These are phyloP conservation scores for Himalopsyche kuldschensis DNA, from an alignment of 2,888 invertebrate species.

Conservation along the genomic window DNA sequence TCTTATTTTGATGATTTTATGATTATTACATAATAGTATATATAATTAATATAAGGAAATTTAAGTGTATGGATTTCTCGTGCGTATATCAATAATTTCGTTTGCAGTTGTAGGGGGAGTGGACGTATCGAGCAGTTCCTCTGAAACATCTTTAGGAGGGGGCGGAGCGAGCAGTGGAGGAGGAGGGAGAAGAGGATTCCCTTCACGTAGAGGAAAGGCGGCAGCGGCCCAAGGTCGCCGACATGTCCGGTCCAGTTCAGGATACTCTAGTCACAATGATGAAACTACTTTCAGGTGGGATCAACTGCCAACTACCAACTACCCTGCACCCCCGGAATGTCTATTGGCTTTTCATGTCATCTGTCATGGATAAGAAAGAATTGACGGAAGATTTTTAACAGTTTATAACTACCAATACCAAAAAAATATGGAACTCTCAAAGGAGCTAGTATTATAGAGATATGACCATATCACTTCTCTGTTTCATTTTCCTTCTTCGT, in stretches of 20 bases:
- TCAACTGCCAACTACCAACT: background rate
- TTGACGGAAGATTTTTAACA: background rate
- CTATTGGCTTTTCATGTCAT: background rate
- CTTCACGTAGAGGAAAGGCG: conserved; percentile 61
- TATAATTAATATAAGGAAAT: too few relatives aligned
- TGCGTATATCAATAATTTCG: background rate
- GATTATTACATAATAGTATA: too few relatives aligned
- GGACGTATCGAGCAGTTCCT: conserved; percentile 78
- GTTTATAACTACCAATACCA: background rate
- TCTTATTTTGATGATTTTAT: too few relatives aligned
- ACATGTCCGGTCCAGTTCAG: conserved; percentile 77
- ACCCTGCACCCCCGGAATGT: background rate
- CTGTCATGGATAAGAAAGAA: background rate
- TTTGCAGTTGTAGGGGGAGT: conserved; percentile 51
- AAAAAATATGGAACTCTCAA: too few relatives aligned
- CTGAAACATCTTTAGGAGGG: conserved; percentile 74
- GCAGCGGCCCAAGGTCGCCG: conserved; percentile 53
- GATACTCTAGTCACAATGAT: conserved; percentile 82
- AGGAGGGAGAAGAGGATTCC: conserved; percentile 54
- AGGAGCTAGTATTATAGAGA: too few relatives aligned
- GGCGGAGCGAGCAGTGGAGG: conserved; percentile 48
- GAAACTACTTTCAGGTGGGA: conserved; percentile 79
- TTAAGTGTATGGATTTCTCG: too few relatives aligned
- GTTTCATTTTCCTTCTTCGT: too few relatives aligned
- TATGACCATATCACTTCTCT: too few relatives aligned